Conservation (phyloP, 2,113 vertebrate species). For the Thamnaconus septentrionalis region DNA sequence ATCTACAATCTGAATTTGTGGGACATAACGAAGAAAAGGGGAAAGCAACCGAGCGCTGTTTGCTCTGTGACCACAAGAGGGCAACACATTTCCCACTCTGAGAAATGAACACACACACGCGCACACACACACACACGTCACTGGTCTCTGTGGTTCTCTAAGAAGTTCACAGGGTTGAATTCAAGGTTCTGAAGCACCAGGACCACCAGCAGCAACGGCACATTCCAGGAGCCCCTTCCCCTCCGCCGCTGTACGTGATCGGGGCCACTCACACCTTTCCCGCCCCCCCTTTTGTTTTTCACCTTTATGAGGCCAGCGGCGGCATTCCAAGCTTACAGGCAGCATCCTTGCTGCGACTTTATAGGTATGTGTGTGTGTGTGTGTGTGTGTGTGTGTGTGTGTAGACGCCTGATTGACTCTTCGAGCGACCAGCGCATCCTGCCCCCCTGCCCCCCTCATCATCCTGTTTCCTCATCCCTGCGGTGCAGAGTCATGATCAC, state of each 20-base stretch:
- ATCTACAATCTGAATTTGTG: no score
- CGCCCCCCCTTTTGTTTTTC: slow-evolving; percentile 33
- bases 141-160: no score
- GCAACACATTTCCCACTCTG: no score
- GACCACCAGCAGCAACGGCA: no score
- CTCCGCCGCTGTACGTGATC: not conserved
- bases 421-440: slow-evolving; percentile 58
- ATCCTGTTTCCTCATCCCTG: slow-evolving; percentile 61
- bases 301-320: slow-evolving; percentile 38
- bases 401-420: slow-evolving; percentile 62
- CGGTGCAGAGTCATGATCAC: slow-evolving; percentile 45
- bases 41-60: no score
- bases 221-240: not conserved
- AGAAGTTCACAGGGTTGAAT: no score
- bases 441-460: slow-evolving; percentile 42
- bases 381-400: slow-evolving; percentile 41
- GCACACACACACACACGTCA: no score
- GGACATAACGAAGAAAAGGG: no score
- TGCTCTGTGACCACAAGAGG: no score
- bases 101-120: no score
- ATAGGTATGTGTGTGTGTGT: slow-evolving; percentile 48
- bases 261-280: not conserved
- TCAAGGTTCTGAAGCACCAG: no score
- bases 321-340: slow-evolving; percentile 57
- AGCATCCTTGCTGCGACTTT: slow-evolving; percentile 42